Evolutionary conservation across 2,113 vertebrate species (phyloP).

Genomic region (Brienomyrus brachyistius): DNA sequence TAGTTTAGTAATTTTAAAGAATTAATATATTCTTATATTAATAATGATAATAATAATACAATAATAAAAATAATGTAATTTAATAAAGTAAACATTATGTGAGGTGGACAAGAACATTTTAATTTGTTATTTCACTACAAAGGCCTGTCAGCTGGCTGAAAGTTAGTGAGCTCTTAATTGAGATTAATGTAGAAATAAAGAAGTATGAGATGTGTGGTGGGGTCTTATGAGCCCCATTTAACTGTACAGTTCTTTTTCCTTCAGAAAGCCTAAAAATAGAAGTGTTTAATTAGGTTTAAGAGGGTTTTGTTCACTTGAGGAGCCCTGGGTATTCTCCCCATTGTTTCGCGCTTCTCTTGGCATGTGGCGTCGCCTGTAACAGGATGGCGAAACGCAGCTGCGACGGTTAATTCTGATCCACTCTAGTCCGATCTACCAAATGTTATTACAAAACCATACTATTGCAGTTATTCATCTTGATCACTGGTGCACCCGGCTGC

Average conservation of each 20-base stretch:
- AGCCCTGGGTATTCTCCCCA: background rate
- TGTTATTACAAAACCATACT: background rate
- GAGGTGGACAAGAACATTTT: background rate
- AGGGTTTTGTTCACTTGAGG: constrained; percentile 15
- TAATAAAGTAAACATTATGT: background rate
- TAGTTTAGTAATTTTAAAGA: too few species aligned
- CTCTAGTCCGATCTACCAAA: background rate
- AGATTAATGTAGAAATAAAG: background rate
- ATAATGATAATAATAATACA: too few species aligned
- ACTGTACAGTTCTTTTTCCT: constrained; percentile 16
- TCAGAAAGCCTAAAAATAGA: constrained; percentile 12
- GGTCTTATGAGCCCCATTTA: constrained; percentile 13
- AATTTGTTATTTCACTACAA: background rate
- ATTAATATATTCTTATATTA: too few species aligned
- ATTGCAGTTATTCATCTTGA: background rate
- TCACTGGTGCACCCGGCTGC: background rate
- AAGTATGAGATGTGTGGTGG: background rate
- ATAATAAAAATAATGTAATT: background rate
- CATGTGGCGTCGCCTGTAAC: background rate
- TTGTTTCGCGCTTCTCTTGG: background rate
- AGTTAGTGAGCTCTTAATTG: background rate
- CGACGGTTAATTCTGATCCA: background rate
- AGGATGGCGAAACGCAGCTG: background rate
- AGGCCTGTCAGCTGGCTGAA: background rate
- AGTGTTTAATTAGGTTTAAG: constrained; percentile 29